A percentile compares a stretch with the other conserved stretches of the same genome.
Evolutionary conservation across 2,113 vertebrate genomes (phyloP).

Genomic region (Syngnathus scovelli): DNA sequence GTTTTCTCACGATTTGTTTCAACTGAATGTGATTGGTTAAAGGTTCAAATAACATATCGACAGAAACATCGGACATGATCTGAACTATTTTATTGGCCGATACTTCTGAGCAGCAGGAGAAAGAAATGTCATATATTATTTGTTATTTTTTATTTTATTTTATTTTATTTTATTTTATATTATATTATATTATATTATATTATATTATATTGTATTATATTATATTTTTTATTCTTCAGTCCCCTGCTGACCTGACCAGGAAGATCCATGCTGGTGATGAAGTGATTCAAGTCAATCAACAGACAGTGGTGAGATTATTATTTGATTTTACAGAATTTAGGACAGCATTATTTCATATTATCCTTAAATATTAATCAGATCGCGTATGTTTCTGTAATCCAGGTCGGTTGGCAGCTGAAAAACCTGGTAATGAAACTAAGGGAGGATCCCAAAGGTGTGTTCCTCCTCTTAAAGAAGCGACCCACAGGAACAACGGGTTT

Average conservation of each 20-base stretch:
- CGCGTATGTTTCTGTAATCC: slow-evolving; percentile 1
- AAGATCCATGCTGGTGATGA: slow-evolving; percentile 97
- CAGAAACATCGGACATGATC: neutral
- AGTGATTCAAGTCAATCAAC: slow-evolving; percentile 93
- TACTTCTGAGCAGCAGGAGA: neutral
- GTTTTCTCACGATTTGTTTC: slow-evolving; percentile 7
- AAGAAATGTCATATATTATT: too few relatives aligned
- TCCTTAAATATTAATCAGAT: neutral
- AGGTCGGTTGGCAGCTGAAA: slow-evolving; percentile 98
- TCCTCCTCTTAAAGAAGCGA: slow-evolving; percentile 89
- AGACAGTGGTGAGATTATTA: slow-evolving; percentile 83
- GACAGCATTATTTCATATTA: neutral
- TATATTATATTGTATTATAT: too few relatives aligned
- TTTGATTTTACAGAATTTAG: neutral
- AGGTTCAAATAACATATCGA: neutral
- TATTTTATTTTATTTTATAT: too few relatives aligned
- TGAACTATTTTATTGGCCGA: neutral
- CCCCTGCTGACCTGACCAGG: slow-evolving; percentile 86
- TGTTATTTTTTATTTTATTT: too few relatives aligned
- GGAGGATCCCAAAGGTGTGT: slow-evolving; percentile 87
- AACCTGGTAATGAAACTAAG: slow-evolving; percentile 89
- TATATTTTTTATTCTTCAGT: slow-evolving; percentile 66
- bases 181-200: too few relatives aligned
- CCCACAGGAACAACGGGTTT: slow-evolving; percentile 86
- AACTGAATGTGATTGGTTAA: neutral